Evolutionary conservation across 2,797 vertebrate species (phyloP), one percentile per base, ranked within the genome.

Genomic region (Sardinella longiceps): DNA sequence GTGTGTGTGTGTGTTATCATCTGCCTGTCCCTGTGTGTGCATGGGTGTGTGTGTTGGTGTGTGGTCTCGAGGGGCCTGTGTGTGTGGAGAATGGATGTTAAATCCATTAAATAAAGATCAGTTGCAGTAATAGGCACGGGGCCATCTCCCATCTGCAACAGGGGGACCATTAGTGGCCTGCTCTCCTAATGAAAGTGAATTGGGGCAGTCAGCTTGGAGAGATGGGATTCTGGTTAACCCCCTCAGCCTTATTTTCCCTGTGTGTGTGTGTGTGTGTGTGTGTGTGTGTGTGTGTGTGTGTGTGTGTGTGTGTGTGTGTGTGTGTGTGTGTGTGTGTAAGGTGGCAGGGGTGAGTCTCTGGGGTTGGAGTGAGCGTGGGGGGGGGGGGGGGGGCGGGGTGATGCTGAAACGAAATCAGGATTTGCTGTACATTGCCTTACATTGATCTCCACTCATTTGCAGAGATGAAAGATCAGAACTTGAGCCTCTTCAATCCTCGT

Each of bases 101-200:
- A 99, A 99, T 98, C 98, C 96, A 99, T 99, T 98, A 99, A 98
- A 98, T 99, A 99, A 99, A 99, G 12, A 11, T 30, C 63, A 30
- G 95, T 96, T 94, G 94, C 94, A 91, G 93, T 97, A 95, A 95
- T 94, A 93, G 94, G 92, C 83, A 89, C 93, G 93, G 94, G 92
- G 91, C 94, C 90, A 91, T 94, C 88, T 46, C 91, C 91, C 92
- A 93, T 89, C 92, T 90, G 89, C 93, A 92, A 92, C 84, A 91
- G 91, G 93, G 94, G 93, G 94, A 93, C 94, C 90, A 95, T 95
- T 93, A 94, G 94, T 94, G 92, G 93, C 89, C 91, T 93, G 93
- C 93, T 93, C 91, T 94, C 94, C 93, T 95, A 95, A 96, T 95
- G 94, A 96, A 95, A 95, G 93, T 91, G 94, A 95, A 94, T 93